phyloP scores from a whole-genome alignment of 2,888 invertebrate genomes.

The Lasioglossum leucozonium region DNA sequence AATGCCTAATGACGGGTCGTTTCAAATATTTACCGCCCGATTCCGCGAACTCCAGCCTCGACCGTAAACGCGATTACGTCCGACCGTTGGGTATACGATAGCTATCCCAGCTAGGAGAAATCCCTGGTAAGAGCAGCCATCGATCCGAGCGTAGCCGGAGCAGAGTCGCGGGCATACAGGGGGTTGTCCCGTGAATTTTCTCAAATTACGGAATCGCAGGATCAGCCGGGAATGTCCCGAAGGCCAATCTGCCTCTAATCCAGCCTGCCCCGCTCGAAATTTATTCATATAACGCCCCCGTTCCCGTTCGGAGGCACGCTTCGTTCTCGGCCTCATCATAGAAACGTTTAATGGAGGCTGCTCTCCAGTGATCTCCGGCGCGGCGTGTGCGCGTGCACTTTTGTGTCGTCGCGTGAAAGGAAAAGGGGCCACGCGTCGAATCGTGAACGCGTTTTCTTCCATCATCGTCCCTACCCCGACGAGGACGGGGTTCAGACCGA shows the following conservation, averaged over 20 bases:
- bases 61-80: conserved; percentile 73
- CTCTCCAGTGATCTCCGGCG: neutral
- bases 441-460: conserved; percentile 5
- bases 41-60: conserved; percentile 67
- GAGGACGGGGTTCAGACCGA: conserved; percentile 5
- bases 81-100: conserved; percentile 52
- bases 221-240: conserved; percentile 54
- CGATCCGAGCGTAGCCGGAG: conserved; percentile 50
- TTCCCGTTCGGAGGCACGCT: neutral
- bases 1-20: conserved; percentile 76
- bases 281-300: conserved; percentile 37
- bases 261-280: conserved; percentile 14
- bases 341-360: conserved; percentile 11
- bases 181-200: conserved; percentile 62
- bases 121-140: conserved; percentile 62
- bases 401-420: conserved; percentile 25
- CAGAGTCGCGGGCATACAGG: neutral
- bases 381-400: neutral
- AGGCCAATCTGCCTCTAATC: conserved; percentile 45
- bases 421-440: conserved; percentile 36
- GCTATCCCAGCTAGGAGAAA: conserved; percentile 50
- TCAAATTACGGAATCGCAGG: conserved; percentile 64
- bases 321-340: neutral
- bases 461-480: neutral
- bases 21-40: conserved; percentile 76